Evolutionary conservation across 2,113 vertebrate species (phyloP), one percentile per base, ranked within the genome.

Genomic region (Rhabdornis inornatus): DNA sequence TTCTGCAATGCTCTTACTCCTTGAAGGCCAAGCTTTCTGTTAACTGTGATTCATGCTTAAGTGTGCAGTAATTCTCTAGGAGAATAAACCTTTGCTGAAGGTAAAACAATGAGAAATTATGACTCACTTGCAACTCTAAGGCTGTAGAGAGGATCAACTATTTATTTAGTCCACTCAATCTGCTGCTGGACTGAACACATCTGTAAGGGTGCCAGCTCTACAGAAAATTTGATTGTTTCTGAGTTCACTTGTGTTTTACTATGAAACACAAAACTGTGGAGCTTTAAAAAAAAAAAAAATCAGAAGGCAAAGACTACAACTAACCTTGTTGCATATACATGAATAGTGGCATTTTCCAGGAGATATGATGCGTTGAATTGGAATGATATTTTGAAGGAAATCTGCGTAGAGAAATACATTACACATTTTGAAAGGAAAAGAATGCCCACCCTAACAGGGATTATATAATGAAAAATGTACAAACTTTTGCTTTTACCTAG

Each of bases 271-370:
- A 70, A 30, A 53, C n/a, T 47, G 31, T 8, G 75, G 33, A 90
- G 72, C 10, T 77, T 79, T 84, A 65, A 42, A 70, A 87, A 45
- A 50, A 65, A 42, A 70, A 87, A 37, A 50, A 6, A 47, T 15
- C 30, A 44, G 39, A 47, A 50, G 18, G 64, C 15, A 91, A 40
- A 77, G 59, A 55, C 15, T 53, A 42, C 28, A 71, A 98, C 98
- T 79, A 77, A 99, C 99, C 99, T 99, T 95, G 98, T 98, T 52
- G 98, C 97, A 28, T 97, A 98, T 69, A 99, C 96, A 9, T 98
- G 97, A 96, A 99, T 97, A 53, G 97, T 95, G 86, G 98, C 98
- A 42, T 98, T 97, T 87, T 98, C 97, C 94, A 97, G 92, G 66
- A 99, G 96, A 76, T 98, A 97, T 0, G 97, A 97, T 22, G 97